Base-by-base conservation (phyloP, 2,797 vertebrate species). In the Hippoglossus hippoglossus region DNA sequence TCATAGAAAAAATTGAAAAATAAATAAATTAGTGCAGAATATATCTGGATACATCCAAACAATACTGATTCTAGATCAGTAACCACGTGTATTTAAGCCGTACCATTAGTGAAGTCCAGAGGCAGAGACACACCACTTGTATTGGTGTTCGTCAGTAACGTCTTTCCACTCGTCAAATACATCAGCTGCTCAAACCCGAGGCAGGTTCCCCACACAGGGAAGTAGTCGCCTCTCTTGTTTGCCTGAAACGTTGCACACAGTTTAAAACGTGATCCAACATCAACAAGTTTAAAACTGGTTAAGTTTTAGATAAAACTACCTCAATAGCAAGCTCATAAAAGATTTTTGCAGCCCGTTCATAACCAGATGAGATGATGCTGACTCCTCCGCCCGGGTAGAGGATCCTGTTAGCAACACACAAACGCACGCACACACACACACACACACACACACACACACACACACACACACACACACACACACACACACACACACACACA, bases 121-220 rank as follows among this genome's bases (percentile, higher is more conserved):
- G 96, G 95, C 49, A 99, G 51, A 1, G 94, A 31, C 63, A 92
- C 53, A 0, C 84, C 89, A 0, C 46, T 51, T 0, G 97, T 98
- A 5, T 95, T 79, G 24, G 97, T 99, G 3, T 0, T 11, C 1
- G 91, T 83, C 59, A 99, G 83, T 2, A 96, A 25, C 0, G 39
- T 0, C 63, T 96, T 25, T 2, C 90, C 93, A 63, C 95, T 96
- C 3, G 96, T 95, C 77, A 99, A 81, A 36, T 91, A 89, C 0
- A 91, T 85, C 71, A 99, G 94, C 77, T 95, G 87, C 79, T 99
- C 95, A 1, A 97, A 96, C 58, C 98, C 98, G 3, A 99, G 94
- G 75, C 98, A 99, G 0, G 97, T 99, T 13, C 97, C 98, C 97
- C 96, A 99, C 18, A 99, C 77, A 3, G 98, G 97, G 80, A 99